Conservation (phyloP, 2,888 invertebrate species). For the Yponomeuta plumbellus region DNA sequence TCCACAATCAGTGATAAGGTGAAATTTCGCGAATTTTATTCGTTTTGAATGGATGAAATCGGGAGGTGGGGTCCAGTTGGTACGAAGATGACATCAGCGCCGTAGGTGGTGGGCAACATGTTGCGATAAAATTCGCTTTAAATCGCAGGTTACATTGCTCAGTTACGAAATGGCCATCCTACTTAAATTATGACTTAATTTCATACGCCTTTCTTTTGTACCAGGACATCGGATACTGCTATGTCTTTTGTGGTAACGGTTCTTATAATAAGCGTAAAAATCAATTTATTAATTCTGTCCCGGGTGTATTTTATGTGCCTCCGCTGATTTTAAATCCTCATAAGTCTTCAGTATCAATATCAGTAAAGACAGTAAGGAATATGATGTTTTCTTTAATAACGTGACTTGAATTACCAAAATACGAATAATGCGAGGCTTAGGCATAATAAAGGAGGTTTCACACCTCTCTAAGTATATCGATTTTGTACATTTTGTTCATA, state of each 20-base stretch:
- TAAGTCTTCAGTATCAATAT: not conserved
- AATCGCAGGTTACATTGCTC: slow-evolving; percentile 44
- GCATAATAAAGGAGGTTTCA: slow-evolving; percentile 39
- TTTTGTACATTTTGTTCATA: slow-evolving; percentile 53
- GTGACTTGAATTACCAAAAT: slow-evolving; percentile 74
- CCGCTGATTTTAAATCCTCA: slow-evolving; percentile 6
- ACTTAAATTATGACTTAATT: slow-evolving; percentile 72
- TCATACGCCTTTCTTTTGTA: slow-evolving; percentile 50
- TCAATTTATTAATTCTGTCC: not conserved
- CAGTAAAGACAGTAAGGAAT: not conserved
- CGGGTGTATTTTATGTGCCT: not conserved
- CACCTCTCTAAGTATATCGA: slow-evolving; percentile 19
- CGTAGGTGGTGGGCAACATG: slow-evolving; percentile 51
- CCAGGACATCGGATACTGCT: slow-evolving; percentile 46
- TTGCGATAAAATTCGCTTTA: slow-evolving; percentile 50
- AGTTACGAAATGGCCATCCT: slow-evolving; percentile 60
- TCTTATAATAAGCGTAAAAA: slow-evolving; percentile 24
- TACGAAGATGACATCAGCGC: slow-evolving; percentile 47
- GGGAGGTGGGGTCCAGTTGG: not conserved
- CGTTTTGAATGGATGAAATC: not conserved
- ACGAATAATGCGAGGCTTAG: slow-evolving; percentile 63
- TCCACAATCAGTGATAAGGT: not conserved
- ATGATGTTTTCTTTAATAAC: slow-evolving; percentile 31
- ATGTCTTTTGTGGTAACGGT: slow-evolving; percentile 47
- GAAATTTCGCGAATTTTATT: not conserved